Evolutionary conservation across 2,888 invertebrate species (phyloP).

Genomic region (Hecatera dysodea): DNA sequence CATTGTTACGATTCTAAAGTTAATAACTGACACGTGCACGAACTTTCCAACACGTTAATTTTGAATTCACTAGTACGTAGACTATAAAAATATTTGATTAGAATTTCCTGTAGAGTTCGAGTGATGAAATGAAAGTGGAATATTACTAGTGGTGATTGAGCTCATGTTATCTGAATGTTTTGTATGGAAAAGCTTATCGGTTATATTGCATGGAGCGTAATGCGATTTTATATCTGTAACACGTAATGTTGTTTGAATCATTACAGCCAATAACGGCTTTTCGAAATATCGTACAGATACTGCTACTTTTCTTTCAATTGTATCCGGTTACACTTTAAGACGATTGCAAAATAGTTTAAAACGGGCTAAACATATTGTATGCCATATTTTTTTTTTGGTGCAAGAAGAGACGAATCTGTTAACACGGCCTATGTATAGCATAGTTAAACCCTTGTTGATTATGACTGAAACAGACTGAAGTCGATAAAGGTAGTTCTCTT

Average conservation of each 20-base stretch:
- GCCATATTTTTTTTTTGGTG: too few species aligned
- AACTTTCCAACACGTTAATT: background rate
- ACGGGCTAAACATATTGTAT: too few species aligned
- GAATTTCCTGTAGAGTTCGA: background rate
- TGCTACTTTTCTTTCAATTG: too few species aligned
- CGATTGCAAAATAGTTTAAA: too few species aligned
- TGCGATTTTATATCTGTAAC: background rate
- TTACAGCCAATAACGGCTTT: background rate
- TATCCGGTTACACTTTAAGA: too few species aligned
- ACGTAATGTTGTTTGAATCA: too few species aligned
- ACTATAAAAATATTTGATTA: background rate
- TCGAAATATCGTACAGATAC: too few species aligned
- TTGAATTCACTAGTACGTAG: constrained; percentile 3
- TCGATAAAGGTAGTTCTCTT: too few species aligned
- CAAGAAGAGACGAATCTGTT: too few species aligned
- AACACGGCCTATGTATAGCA: too few species aligned
- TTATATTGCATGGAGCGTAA: background rate
- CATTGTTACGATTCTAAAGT: constrained; percentile 31
- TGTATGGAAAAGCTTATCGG: background rate
- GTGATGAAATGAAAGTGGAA: background rate
- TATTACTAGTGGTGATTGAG: background rate
- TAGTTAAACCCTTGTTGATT: too few species aligned
- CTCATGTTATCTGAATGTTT: background rate
- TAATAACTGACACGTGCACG: constrained; percentile 23
- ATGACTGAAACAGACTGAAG: too few species aligned